These are phyloP conservation scores for Branchinecta lynchi DNA, from an alignment of 1,140 invertebrate genomes.

Conservation along the genomic window DNA sequence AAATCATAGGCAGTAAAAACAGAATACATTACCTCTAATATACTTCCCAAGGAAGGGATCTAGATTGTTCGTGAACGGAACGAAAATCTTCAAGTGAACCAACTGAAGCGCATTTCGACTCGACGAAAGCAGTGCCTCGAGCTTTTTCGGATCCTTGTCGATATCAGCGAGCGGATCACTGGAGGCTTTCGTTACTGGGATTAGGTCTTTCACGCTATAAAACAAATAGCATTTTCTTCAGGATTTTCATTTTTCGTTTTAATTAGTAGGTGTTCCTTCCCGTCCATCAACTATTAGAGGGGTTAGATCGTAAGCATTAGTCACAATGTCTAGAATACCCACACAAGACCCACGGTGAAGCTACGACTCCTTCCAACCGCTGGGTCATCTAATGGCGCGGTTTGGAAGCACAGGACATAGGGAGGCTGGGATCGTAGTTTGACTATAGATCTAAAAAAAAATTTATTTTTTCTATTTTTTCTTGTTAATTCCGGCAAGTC, in stretches of 20 bases:
- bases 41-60: conserved; percentile 92
- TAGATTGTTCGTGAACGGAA: conserved; percentile 90
- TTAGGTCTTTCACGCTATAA: conserved; percentile 41
- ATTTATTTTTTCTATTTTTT: too few species aligned
- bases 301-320: too few species aligned
- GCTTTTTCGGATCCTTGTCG: conserved; percentile 82
- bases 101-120: conserved; percentile 54
- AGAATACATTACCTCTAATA: conserved; percentile 54
- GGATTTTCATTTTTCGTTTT: background rate
- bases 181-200: conserved; percentile 66
- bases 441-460: too few species aligned
- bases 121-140: conserved; percentile 78
- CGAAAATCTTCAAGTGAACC: conserved; percentile 79
- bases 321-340: too few species aligned
- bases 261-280: too few species aligned
- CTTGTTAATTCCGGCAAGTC: too few species aligned
- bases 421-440: too few species aligned
- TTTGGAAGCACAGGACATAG: too few species aligned
- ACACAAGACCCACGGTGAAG: too few species aligned
- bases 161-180: conserved; percentile 67
- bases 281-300: too few species aligned
- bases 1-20: background rate
- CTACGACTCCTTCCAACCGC: too few species aligned
- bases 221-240: conserved; percentile 17
- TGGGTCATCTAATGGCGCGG: too few species aligned